Percentiles rank a stretch among this genome's conserved stretches.
Conservation (phyloP, 2,888 invertebrate genomes). For the Zeuzera pyrina region DNA sequence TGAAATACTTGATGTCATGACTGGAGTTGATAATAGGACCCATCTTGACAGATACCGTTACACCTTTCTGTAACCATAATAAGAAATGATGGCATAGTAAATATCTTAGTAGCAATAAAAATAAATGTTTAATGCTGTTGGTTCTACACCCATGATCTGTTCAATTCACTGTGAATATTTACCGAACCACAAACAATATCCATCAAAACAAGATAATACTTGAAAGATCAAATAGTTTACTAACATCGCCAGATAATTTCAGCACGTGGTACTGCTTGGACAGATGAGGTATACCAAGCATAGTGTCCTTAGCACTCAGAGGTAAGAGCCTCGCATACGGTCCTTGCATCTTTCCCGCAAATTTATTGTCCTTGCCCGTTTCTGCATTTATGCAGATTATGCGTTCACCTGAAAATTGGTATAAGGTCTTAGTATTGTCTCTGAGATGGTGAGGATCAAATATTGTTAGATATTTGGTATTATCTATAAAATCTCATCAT, state of each 20-base stretch:
- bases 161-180: no score
- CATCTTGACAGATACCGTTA: constrained; percentile 53
- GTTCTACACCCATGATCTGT: no score
- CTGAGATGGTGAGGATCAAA: no score
- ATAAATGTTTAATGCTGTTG: no score
- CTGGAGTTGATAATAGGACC: constrained; percentile 41
- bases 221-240: no score
- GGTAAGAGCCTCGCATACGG: constrained; percentile 49
- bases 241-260: constrained; percentile 43
- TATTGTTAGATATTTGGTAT: no score
- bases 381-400: constrained; percentile 53
- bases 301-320: constrained; percentile 30
- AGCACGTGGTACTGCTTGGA: constrained; percentile 40
- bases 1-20: constrained; percentile 44
- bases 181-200: no score
- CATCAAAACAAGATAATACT: no score
- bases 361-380: constrained; percentile 59
- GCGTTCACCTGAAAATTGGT: constrained; percentile 41
- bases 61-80: constrained; percentile 50
- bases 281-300: constrained; percentile 49
- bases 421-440: no score
- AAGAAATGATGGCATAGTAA: no score
- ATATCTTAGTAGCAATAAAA: no score
- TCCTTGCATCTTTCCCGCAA: constrained; percentile 61
- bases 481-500: neutral